phyloP scores from a whole-genome alignment of 2,797 vertebrate genomes.

The Xiphophorus birchmanni region DNA sequence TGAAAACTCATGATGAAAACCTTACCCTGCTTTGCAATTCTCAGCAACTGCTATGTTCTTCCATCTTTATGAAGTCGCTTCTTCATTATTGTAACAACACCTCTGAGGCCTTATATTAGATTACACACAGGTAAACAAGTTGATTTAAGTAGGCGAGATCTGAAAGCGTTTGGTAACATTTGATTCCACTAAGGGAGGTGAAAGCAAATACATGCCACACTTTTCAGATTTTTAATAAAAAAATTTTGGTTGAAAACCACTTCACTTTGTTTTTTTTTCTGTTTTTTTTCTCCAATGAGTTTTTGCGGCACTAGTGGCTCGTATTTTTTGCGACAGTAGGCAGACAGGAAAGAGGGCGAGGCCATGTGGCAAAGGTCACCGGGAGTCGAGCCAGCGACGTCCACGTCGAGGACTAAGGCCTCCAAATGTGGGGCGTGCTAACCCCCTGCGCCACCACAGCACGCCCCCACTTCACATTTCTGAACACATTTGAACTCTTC shows the following conservation, averaged over 20 bases:
- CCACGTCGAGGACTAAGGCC: too few species aligned
- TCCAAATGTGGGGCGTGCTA: too few species aligned
- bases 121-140: not conserved
- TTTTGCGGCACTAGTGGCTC: too few species aligned
- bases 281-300: too few species aligned
- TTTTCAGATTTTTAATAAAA: not conserved
- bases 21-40: not conserved
- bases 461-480: not conserved
- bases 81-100: not conserved
- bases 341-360: too few species aligned
- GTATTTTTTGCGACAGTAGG: too few species aligned
- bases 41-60: not conserved
- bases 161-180: not conserved
- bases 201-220: not conserved
- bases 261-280: too few species aligned
- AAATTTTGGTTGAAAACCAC: not conserved
- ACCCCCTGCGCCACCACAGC: too few species aligned
- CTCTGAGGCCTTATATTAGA: not conserved
- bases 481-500: not conserved
- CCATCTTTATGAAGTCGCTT: not conserved
- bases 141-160: not conserved
- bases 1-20: not conserved
- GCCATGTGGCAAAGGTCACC: too few species aligned
- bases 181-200: not conserved
- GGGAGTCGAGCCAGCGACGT: too few species aligned